Evolutionary conservation across 1,140 invertebrate species (phyloP).

Genomic region (Drosophila pandora): DNA sequence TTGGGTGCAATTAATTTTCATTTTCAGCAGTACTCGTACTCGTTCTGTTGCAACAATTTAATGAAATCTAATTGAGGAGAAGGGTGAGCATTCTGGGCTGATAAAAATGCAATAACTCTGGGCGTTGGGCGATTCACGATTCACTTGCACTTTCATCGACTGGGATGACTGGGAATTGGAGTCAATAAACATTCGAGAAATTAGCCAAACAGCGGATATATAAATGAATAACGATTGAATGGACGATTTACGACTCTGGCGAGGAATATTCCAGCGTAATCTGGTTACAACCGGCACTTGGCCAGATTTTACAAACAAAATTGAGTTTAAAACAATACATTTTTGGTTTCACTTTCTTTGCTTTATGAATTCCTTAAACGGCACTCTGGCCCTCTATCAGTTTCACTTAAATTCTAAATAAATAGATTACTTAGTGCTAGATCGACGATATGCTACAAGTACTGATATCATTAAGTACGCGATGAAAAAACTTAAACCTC

Average conservation of each 20-base stretch:
- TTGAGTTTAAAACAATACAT: neutral
- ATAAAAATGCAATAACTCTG: slow-evolving; percentile 36
- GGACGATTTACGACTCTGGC: slow-evolving; percentile 12
- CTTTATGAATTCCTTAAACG: neutral
- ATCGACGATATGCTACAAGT: slow-evolving; percentile 54
- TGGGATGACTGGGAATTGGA: slow-evolving; percentile 36
- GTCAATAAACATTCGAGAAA: slow-evolving; percentile 49
- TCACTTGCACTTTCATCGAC: slow-evolving; percentile 55
- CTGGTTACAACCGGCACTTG: slow-evolving; percentile 12
- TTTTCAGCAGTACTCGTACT: slow-evolving; percentile 32
- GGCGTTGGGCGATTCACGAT: neutral
- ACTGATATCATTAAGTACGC: slow-evolving; percentile 32
- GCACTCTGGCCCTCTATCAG: slow-evolving; percentile 16
- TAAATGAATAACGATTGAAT: slow-evolving; percentile 30
- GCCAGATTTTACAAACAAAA: neutral
- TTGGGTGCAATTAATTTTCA: slow-evolving; percentile 66
- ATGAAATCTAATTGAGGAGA: slow-evolving; percentile 61
- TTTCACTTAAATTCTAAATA: slow-evolving; percentile 31
- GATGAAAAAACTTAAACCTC: slow-evolving; percentile 19
- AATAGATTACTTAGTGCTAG: slow-evolving; percentile 53
- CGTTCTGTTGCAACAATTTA: slow-evolving; percentile 53
- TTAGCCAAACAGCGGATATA: slow-evolving; percentile 21
- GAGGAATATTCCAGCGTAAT: neutral
- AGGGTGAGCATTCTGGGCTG: slow-evolving; percentile 26
- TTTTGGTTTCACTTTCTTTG: slow-evolving; percentile 1